Percentiles rank a stretch among this genome's conserved stretches.
Conservation (phyloP, 2,113 vertebrate species). For the Coryphaenoides rupestris region DNA sequence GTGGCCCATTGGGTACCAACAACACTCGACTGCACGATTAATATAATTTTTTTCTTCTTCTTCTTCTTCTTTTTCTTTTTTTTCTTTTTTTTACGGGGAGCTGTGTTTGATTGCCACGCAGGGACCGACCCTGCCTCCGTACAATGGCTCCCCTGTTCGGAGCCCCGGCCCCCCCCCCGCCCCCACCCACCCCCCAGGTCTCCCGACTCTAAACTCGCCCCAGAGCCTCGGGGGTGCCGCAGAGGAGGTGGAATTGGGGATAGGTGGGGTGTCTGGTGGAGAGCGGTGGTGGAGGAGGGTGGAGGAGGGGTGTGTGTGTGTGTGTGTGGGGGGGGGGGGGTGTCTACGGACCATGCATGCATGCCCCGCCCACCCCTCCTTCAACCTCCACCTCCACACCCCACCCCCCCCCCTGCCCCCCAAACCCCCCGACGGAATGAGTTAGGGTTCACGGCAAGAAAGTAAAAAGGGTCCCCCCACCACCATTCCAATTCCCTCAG, state of each 20-base stretch:
- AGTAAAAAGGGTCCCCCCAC: slow-evolving; percentile 14
- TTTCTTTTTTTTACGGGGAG: slow-evolving; percentile 71
- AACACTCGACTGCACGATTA: slow-evolving; percentile 57
- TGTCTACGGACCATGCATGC: too few relatives aligned
- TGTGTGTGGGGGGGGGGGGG: not conserved
- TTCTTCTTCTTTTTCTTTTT: slow-evolving; percentile 70
- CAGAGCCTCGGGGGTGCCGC: slow-evolving; percentile 67
- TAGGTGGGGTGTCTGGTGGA: slow-evolving; percentile 50
- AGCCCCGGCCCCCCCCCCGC: too few relatives aligned
- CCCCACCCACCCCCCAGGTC: too few relatives aligned
- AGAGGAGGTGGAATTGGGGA: slow-evolving; percentile 45
- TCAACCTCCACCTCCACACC: slow-evolving; percentile 34
- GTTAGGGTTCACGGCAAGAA: slow-evolving; percentile 13
- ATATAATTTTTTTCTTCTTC: slow-evolving; percentile 44
- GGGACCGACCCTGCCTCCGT: slow-evolving; percentile 69
- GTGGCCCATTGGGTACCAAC: slow-evolving; percentile 32
- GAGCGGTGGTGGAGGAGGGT: slow-evolving; percentile 46
- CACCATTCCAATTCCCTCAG: too few relatives aligned
- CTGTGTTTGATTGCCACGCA: slow-evolving; percentile 77
- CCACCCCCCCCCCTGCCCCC: slow-evolving; percentile 14
- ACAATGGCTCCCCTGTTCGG: slow-evolving; percentile 80
- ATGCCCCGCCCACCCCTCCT: not conserved
- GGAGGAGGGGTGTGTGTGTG: slow-evolving; percentile 12
- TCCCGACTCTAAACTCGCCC: slow-evolving; percentile 53
- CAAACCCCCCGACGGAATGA: slow-evolving; percentile 8